Base-by-base conservation (phyloP, 2,113 vertebrate genomes). In the Entomyzon cyanotis region DNA sequence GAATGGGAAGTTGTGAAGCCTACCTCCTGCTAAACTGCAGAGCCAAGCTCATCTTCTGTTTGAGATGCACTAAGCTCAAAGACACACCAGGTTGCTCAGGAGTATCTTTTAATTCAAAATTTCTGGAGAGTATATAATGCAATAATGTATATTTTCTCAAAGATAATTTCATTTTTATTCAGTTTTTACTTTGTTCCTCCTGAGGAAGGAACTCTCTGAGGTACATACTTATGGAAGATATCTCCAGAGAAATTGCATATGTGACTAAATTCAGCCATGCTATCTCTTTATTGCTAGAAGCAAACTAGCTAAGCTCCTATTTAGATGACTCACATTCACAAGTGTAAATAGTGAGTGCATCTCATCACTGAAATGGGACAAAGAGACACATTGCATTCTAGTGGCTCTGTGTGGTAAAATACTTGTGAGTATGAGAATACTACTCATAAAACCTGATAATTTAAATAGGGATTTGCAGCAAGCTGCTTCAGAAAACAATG, bases 341-440 rank as follows among this genome's bases (percentile, higher is more conserved):
- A 89, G 62, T 5, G 1, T 74, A 41, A 6, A 2, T 44, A 84
- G 59, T 3, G 1, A 95, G 68, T 31, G 6, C 35, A 84, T 84
- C 86, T 44, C 62, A 79, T 69, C 70, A 80, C 59, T 85, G 70
- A 87, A 85, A 89, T 49, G 53, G 78, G 87, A 95, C 84, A 94
- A 82, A 96, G 95, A 95, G 78, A 89, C 74, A 96, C 94, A 95
- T 94, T 95, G 95, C 95, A 95, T 94, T 95, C 95, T 96, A 93
- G 95, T 94, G 90, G 93, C 42, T 83, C 85, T 77, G 79, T 31
- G 60, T 77, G 87, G 94, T 95, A 96, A 95, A 93, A 67, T 95
- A 53, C 30, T 52, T 80, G 31, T 11, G 15, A 80, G 7, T 42
- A 44, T 53, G 22, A 89, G n/a, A 90, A 60, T 35, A 74, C 19